These are phyloP conservation scores for Leucopsar rothschildi DNA, from an alignment of 2,113 vertebrate genomes.

Conservation along the genomic window DNA sequence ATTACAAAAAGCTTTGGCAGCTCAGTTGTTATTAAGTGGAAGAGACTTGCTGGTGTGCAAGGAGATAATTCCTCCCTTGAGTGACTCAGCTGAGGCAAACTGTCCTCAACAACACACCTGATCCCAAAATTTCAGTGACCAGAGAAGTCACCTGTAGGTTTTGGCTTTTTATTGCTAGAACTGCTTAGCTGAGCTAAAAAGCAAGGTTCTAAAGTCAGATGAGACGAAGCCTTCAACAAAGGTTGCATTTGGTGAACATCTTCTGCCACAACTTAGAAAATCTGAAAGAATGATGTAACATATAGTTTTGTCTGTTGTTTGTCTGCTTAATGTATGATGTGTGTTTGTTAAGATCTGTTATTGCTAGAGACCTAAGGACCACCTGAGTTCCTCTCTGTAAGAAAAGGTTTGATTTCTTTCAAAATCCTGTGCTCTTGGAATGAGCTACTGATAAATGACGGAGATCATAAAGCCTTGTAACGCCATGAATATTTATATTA, in stretches of 20 bases:
- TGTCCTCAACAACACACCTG: background rate
- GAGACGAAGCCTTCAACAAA: background rate
- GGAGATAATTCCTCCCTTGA: background rate
- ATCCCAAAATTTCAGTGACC: background rate
- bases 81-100: background rate
- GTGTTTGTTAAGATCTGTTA: background rate
- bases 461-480: background rate
- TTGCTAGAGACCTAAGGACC: background rate
- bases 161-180: background rate
- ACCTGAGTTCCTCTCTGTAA: background rate
- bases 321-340: background rate
- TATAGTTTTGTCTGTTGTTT: background rate
- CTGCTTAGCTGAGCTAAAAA: background rate
- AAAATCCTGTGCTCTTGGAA: background rate
- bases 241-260: background rate
- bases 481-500: rapidly evolving
- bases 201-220: background rate
- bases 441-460: background rate
- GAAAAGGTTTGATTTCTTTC: background rate
- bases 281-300: background rate
- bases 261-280: background rate
- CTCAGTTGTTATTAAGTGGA: background rate
- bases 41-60: rapidly evolving
- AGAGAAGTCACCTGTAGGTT: background rate
- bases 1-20: background rate